Evolutionary conservation across 2,113 vertebrate species (phyloP), one percentile per base, ranked within the genome.

Genomic region (Oryzias melastigma): DNA sequence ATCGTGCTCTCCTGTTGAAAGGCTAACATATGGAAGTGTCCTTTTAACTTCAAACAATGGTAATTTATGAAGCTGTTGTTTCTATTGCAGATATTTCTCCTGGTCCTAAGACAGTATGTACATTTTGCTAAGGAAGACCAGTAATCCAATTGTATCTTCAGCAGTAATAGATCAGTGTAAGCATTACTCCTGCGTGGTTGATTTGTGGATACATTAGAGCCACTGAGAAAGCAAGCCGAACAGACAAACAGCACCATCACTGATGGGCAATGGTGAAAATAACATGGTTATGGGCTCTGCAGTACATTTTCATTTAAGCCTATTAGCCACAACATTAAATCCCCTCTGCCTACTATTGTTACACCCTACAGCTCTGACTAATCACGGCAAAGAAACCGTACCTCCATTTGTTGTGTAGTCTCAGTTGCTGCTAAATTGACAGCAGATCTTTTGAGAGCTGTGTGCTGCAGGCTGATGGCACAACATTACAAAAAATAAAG

Each of bases 121-220:
- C 60, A 72, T 71, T 65, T 14, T 71, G 25, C 68, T 40, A 25
- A 56, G 47, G 48, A 50, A 35, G 58, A 55, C 19, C 58, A 75
- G 65, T 81, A 84, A 85, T 83, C 75, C 64, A 49, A 85, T 84
- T 81, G 59, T 43, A 29, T 35, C 65, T 54, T 50, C 62, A 62
- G 65, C 27, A 20, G 67, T 70, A 85, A 81, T 81, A 77, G 76
- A 86, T 81, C 74, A 79, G 66, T 72, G 67, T 65, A 66, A 53
- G 65, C 77, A 77, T 86, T 81, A 79, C 41, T 58, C 68, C 75
- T 2, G 2, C 60, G 20, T 52, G 16, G 64, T 65, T 85, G 85
- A 88, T 87, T 84, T 87, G 84, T 85, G 71, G 72, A 77, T 80
- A 62, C 86, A 87, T 87, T 87, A 82, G 40, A 59, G 62, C 54